phyloP scores from a whole-genome alignment of 1,140 invertebrate species.

The Polypedilum pembai region DNA sequence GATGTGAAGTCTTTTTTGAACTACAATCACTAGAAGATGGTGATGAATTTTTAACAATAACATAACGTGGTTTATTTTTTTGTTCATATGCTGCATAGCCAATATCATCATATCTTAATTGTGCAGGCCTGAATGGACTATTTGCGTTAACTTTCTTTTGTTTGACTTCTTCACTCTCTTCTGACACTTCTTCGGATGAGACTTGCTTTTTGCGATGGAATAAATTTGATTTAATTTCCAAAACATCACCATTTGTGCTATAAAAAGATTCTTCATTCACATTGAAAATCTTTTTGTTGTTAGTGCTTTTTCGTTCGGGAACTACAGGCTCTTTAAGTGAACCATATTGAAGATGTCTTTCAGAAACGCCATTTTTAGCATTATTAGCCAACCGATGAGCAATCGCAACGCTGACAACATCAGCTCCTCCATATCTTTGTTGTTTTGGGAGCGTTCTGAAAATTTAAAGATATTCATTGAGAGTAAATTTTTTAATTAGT shows the following conservation, averaged over 20 bases:
- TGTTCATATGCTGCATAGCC: background rate
- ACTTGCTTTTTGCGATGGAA: background rate
- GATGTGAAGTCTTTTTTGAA: background rate
- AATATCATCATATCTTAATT: background rate
- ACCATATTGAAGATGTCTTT: slow-evolving; percentile 14
- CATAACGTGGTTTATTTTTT: background rate
- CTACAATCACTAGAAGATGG: background rate
- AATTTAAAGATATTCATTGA: too few relatives aligned
- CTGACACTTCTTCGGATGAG: background rate
- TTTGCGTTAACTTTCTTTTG: background rate
- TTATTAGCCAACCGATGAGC: background rate
- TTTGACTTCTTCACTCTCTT: background rate
- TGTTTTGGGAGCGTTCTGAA: background rate
- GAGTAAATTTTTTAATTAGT: too few relatives aligned
- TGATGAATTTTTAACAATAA: background rate
- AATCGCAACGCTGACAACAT: slow-evolving; percentile 19
- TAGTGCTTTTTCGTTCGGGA: background rate
- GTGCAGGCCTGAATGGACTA: background rate
- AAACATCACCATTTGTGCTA: background rate
- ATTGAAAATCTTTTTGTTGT: background rate
- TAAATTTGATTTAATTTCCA: background rate
- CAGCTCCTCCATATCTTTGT: slow-evolving; percentile 1
- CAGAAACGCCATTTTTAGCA: background rate
- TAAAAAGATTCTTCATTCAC: background rate
- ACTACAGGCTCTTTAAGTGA: background rate